Base-by-base conservation (phyloP, 2,888 invertebrate species). In the Chrysotoxum bicinctum region DNA sequence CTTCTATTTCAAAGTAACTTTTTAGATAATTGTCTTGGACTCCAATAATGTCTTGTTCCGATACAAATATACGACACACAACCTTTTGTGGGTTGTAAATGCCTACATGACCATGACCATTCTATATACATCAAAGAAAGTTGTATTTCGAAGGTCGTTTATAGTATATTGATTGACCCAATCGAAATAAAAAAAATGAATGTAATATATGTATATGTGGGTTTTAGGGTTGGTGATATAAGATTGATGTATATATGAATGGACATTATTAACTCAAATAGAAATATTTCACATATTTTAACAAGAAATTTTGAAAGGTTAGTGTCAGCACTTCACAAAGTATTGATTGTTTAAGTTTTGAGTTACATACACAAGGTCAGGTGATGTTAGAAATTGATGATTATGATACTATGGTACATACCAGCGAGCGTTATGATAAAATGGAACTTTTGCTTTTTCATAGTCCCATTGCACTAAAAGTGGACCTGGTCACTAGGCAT, bases 131-230 rank as follows among this genome's bases (percentile, higher is more conserved):
- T 58, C 58, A 30, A 72, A 32, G 6, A 43, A 50, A 45, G 23
- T 54, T 40, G 48, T 69, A 50, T 75, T 78, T 68, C 58, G 73
- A 70, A 32, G 66, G 75, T 75, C 79, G 66, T 75, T 66, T 75
- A 75, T n/a, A n/a, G n/a, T n/a, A n/a, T 79, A 84, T 84, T 79
- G 83, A 84, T 84, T 84, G 79, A 58, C 32, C 66, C 66, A 84
- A 84, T 84, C 83, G 75, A 74, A 58, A 77, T 23, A 32, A 21
- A 50, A 10, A 56, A 56, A 32, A 54, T 64, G 64, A 77, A 69
- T 66, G 30, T 32, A 64, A 69, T 66, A 19, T 32, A 64, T 45
- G 1, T 50, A 0, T 50, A 21, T 66, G 64, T 35, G 32, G 32
- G 9, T 14, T 32, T 32, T 14, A 19, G 19, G 30, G 45, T 45